Base-by-base conservation (phyloP, 1,140 invertebrate genomes). In the Brachionus calyciflorus region DNA sequence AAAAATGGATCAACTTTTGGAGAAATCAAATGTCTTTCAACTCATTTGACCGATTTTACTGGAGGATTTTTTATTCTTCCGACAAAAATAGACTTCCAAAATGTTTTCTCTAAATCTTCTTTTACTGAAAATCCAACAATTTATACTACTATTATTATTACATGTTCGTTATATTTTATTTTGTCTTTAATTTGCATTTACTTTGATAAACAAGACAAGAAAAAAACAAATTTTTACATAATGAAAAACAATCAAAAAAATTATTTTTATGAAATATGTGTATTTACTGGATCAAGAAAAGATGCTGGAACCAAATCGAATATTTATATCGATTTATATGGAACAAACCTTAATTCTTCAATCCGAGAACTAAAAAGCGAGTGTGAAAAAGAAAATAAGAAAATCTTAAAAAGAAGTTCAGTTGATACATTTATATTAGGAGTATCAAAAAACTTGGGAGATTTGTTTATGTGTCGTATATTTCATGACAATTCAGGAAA, bases 401-500 rank as follows among this genome's bases (percentile, higher is more conserved):
- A 76, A 26, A 57, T 80, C 7, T 55, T 78, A 5, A 9, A 73
- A 41, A 80, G 86, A 73, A 87, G 87, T 9, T 79, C 77, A 10
- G 81, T 82, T 4, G 85, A 88, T 80, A 81, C 82, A 14, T 88
- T 88, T 79, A 79, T 88, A 0, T 85, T 88, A 86, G 81, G 86
- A 21, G 82, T 82, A 0, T 82, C 83, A 55, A 88, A 87, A 69
- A 82, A 85, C 6, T 81, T 88, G 0, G 88, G 88, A 10, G 78
- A 82, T 9, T 79, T 88, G 46, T 86, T 83, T 60, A 87, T 86
- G 79, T 80, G 87, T 10, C 81, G 87, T 7, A 82, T 88, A 3
- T 88, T 88, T 88, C 87, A 88, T 78, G 87, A 88, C 79, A 87
- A 87, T 79, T 83, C 83, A 14, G 88, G 88, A 1, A 82, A 83